Evolutionary conservation across 2,888 invertebrate genomes (phyloP), one percentile per base, ranked within the genome.

Genomic region (Eupsilia transversa): DNA sequence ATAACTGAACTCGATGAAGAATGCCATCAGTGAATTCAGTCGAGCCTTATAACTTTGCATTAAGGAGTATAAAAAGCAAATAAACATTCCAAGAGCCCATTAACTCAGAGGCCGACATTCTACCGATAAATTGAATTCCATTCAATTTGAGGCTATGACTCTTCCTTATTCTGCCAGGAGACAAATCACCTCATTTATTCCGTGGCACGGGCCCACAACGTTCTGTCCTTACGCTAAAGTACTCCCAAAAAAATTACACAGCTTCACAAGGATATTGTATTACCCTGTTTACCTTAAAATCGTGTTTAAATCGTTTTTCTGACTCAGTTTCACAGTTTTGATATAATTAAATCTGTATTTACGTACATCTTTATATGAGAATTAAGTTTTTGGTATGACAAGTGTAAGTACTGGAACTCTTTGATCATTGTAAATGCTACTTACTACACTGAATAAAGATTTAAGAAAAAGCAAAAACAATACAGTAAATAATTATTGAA

Each of bases 171-270:
- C 86, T 83, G 71, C 79, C 80, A 81, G 83, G 87, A 91, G 93
- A 94, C 91, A 93, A 94, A 94, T 94, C 91, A 89, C 90, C 93
- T 93, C 93, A 94, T 94, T 94, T 92, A 94, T 94, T 93, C 94
- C 54, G 79, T 79, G 91, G 86, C 94, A 94, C 92, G 93, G 82
- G 81, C 86, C 74, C 85, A 80, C 82, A 86, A 84, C 88, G 80
- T 90, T 91, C 88, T 89, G 88, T 89, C 88, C 87, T 88, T 87
- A 63, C 64, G 61, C 54, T 86, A 74, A 90, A 88, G 84, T 85
- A 86, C 84, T 75, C 75, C 52, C 59, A 64, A 86, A 86, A 83
- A 88, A 82, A 65, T 79, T 57, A 80, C 73, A 84, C 67, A 49
- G 72, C 54, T 41, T 63, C 60, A 56, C 60, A 56, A 12, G 71